Evolutionary conservation across 2,797 vertebrate genomes (phyloP), one percentile per base, ranked within the genome.

Genomic region (Mus caroli): DNA sequence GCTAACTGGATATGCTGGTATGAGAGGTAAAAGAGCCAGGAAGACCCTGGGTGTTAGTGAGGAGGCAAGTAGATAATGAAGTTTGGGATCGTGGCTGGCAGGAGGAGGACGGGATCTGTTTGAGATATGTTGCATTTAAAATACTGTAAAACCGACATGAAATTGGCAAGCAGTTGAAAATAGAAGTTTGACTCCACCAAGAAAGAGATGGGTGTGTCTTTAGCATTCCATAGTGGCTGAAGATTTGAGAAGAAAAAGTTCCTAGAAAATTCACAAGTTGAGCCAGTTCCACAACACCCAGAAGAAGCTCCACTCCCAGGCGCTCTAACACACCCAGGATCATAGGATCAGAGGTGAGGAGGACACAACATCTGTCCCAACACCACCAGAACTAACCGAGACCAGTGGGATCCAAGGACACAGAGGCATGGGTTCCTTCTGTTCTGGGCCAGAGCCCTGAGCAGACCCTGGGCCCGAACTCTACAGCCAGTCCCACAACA

Each of bases 151-250:
- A n/a, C 67, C 91, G 77, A 73, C 46, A n/a, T 19, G 31, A 91
- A 82, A 60, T 20, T 60, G 84, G 43, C 76, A 85, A 82, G 64
- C 28, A 67, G 43, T 19, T 92, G 46, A 40, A 90, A 60, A 64
- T 34, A 85, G 69, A 92, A 83, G 37, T 8, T 50, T 88, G 52
- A 19, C 22, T 78, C 28, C 69, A 75, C 22, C 28, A 54, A 69
- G 28, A 82, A 40, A 86, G 92, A 78, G 73, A 88, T 10, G 14
- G 34, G 12, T 82, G 67, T 93, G 37, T 94, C 92, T 88, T 64
- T 52, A 19, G 67, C 31, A 91, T 56, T 82, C 76, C 7, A 11
- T n/a, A 50, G 28, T 52, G 26, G 15, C 34, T 87, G 20, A 77
- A 82, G 22, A 31, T 56, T 43, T 94, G 34, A 52, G 12, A 71